These are phyloP conservation scores for Philhelius pedissequus DNA, from an alignment of 2,888 invertebrate genomes.

Conservation along the genomic window DNA sequence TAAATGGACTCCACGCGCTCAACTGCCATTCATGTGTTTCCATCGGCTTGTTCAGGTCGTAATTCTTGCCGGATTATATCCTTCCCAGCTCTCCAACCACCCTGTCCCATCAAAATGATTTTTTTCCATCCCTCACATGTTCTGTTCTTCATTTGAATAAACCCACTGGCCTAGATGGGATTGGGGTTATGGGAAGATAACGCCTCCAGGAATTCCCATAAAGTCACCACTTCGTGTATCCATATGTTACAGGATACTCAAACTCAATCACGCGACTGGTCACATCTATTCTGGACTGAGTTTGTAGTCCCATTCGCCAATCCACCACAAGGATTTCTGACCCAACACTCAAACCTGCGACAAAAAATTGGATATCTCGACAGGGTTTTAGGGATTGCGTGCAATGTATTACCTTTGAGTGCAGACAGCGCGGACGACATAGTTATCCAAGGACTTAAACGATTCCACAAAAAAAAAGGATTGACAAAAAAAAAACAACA, in stretches of 20 bases:
- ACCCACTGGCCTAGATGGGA: slow-evolving; percentile 56
- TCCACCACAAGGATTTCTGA: slow-evolving; percentile 32
- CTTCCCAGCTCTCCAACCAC: background rate
- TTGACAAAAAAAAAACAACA: background rate
- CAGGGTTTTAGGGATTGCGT: slow-evolving; percentile 44
- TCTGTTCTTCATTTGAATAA: slow-evolving; percentile 55
- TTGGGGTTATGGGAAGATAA: slow-evolving; percentile 26
- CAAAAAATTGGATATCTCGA: slow-evolving; percentile 34
- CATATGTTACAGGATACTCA: background rate
- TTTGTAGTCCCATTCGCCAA: slow-evolving; percentile 6
- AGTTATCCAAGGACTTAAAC: background rate
- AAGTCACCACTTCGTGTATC: background rate
- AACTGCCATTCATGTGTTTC: slow-evolving; percentile 26
- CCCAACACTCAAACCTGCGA: slow-evolving; percentile 11
- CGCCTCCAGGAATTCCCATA: slow-evolving; percentile 26
- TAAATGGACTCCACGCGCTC: slow-evolving; percentile 46
- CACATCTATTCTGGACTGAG: slow-evolving; percentile 1
- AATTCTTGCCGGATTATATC: slow-evolving; percentile 46
- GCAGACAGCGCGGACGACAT: background rate
- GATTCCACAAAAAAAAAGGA: slow-evolving; percentile 8
- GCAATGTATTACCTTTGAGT: slow-evolving; percentile 43
- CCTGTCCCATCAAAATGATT: too few species aligned
- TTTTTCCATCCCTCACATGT: background rate
- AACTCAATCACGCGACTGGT: slow-evolving; percentile 16
- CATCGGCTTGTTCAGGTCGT: slow-evolving; percentile 15